Conservation (phyloP, 2,113 vertebrate genomes). For the Forbesichthys papilliferus region DNA sequence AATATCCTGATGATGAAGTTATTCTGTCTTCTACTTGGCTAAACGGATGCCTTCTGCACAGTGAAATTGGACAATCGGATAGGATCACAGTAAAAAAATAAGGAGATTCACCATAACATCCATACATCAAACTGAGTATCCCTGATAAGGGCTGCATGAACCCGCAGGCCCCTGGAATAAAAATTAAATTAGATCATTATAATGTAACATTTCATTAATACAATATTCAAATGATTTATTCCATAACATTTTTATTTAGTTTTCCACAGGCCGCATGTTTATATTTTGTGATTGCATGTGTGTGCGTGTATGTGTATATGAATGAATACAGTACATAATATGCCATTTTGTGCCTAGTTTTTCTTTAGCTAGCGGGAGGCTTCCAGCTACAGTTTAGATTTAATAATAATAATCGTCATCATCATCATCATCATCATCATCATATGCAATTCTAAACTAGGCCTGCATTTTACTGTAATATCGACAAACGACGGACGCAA, state of each 20-base stretch:
- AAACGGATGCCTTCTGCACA: slow-evolving; percentile 8
- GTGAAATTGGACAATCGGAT: too few relatives aligned
- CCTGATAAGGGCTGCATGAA: slow-evolving; percentile 28
- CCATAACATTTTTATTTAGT: slow-evolving; percentile 49
- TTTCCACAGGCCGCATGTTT: slow-evolving; percentile 27
- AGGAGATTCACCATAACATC: slow-evolving; percentile 31
- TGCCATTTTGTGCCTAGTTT: slow-evolving; percentile 3
- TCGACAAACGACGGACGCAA: slow-evolving; percentile 20
- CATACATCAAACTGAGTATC: slow-evolving; percentile 10
- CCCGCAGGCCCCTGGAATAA: slow-evolving; percentile 33
- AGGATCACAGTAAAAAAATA: slow-evolving; percentile 5
- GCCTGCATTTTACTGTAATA: not conserved
- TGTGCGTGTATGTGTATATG: not conserved
- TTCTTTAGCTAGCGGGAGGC: slow-evolving; percentile 9
- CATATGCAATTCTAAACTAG: not conserved
- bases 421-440: too few relatives aligned
- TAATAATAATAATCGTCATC: too few relatives aligned
- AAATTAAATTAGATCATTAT: slow-evolving; percentile 55
- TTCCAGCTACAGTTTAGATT: not conserved
- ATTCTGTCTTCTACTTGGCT: slow-evolving; percentile 16
- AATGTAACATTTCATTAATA: slow-evolving; percentile 59
- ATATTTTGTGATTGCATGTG: slow-evolving; percentile 4
- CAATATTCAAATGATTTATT: slow-evolving; percentile 49
- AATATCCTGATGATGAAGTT: slow-evolving; percentile 13
- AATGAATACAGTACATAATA: not conserved